These are phyloP conservation scores for Ascaphus truei DNA, from an alignment of 2,113 vertebrate species.

Conservation along the genomic window DNA sequence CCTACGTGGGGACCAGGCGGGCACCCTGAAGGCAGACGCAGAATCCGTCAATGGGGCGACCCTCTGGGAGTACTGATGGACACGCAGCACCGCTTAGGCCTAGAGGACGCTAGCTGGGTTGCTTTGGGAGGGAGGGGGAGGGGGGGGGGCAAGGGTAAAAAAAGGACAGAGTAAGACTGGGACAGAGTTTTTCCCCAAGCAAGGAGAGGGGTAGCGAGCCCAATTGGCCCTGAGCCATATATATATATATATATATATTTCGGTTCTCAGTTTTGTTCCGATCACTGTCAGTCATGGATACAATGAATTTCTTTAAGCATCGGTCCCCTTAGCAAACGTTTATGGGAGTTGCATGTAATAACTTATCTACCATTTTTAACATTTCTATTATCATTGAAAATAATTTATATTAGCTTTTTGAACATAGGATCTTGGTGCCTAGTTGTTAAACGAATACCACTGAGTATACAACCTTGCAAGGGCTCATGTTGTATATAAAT, in stretches of 20 bases:
- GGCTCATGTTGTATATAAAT: too few relatives aligned
- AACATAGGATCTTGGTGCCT: too few relatives aligned
- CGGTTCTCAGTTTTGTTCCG: neutral
- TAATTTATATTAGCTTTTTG: neutral
- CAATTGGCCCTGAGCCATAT: neutral
- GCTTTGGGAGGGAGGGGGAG: neutral
- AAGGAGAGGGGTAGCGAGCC: neutral
- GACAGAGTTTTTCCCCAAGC: neutral
- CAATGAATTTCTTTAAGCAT: neutral
- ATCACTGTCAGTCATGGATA: neutral
- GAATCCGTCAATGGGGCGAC: conserved; percentile 61
- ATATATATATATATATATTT: neutral
- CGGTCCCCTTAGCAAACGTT: neutral
- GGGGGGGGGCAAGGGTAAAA: neutral
- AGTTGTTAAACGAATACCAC: too few relatives aligned
- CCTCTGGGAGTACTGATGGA: conserved; percentile 87
- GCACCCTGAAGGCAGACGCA: conserved; percentile 79
- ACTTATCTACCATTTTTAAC: neutral
- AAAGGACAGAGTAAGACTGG: neutral
- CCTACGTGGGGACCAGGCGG: conserved; percentile 84
- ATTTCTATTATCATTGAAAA: neutral
- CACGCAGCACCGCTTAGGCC: neutral
- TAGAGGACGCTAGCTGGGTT: neutral
- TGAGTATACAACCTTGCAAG: too few relatives aligned
- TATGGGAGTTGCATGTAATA: conserved; percentile 1